Conservation (phyloP, 2,797 vertebrate species). For the Labroides dimidiatus region DNA sequence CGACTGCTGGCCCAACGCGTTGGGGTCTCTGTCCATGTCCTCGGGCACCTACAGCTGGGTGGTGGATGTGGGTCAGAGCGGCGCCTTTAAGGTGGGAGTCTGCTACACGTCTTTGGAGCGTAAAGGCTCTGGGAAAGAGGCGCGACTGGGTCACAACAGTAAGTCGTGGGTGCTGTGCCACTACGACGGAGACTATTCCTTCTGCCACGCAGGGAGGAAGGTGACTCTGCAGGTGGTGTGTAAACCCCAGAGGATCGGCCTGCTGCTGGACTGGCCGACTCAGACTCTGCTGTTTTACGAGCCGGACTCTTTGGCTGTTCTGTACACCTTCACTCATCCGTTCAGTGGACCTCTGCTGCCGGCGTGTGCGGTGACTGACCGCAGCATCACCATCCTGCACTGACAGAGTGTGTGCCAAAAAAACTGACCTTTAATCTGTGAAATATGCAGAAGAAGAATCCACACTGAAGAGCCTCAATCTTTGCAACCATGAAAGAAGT, state of each 20-base stretch:
- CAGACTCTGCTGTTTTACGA: conserved; percentile 91
- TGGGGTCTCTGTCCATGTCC: conserved; percentile 84
- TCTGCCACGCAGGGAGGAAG: conserved; percentile 85
- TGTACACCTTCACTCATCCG: conserved; percentile 77
- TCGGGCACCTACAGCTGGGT: conserved; percentile 89
- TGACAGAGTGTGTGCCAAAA: conserved; percentile 29
- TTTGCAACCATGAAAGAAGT: conserved; percentile 8
- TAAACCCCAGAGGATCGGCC: conserved; percentile 83
- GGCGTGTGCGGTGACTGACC: conserved; percentile 90
- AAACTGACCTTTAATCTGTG: conserved; percentile 3
- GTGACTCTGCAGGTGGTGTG: conserved; percentile 80
- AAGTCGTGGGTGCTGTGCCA: conserved; percentile 93
- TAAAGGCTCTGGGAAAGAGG: conserved; percentile 87
- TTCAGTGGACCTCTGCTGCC: conserved; percentile 87
- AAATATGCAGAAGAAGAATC: conserved; percentile 10
- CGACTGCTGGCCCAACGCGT: conserved; percentile 92
- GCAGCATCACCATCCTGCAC: conserved; percentile 85
- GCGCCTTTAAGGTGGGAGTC: conserved; percentile 94
- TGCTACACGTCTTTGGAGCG: conserved; percentile 89
- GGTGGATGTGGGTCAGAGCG: conserved; percentile 88
- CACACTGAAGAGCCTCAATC: conserved; percentile 3
- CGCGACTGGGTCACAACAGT: conserved; percentile 89
- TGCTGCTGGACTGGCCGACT: conserved; percentile 89
- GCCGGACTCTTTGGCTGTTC: conserved; percentile 81
- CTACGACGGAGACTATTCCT: conserved; percentile 89